A percentile compares a stretch with the other conserved stretches of the same genome.
These are phyloP conservation scores for Gymnogyps californianus DNA, from an alignment of 2,113 vertebrate species.

Conservation along the genomic window DNA sequence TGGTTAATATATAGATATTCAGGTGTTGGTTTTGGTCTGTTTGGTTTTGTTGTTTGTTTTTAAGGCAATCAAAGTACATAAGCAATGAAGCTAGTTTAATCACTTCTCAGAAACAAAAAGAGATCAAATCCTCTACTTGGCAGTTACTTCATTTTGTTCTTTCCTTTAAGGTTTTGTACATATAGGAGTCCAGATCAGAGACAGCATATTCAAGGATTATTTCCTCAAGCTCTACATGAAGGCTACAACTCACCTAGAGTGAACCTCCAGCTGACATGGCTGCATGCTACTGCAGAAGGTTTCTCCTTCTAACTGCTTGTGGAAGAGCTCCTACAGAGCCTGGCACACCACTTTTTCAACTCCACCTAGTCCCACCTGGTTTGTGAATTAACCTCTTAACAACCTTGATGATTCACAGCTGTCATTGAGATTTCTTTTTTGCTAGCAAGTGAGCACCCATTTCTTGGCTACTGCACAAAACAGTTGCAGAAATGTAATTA, in stretches of 20 bases:
- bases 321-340: not conserved
- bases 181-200: not conserved
- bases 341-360: not conserved
- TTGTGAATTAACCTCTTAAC: not conserved
- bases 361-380: not conserved
- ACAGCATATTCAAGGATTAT: not conserved
- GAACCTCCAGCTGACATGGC: not conserved
- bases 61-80: not conserved
- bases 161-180: fast-evolving
- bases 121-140: not conserved
- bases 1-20: fast-evolving
- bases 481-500: not conserved
- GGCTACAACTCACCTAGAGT: not conserved
- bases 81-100: not conserved
- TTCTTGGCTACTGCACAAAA: not conserved
- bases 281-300: not conserved
- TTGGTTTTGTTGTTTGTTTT: not conserved
- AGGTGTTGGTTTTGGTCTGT: not conserved
- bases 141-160: not conserved
- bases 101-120: not conserved
- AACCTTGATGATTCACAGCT: not conserved
- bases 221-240: not conserved
- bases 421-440: not conserved
- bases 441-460: not conserved
- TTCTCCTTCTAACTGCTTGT: not conserved